phyloP scores from a whole-genome alignment of 2,113 vertebrate species.

The Seriola rivoliana region DNA sequence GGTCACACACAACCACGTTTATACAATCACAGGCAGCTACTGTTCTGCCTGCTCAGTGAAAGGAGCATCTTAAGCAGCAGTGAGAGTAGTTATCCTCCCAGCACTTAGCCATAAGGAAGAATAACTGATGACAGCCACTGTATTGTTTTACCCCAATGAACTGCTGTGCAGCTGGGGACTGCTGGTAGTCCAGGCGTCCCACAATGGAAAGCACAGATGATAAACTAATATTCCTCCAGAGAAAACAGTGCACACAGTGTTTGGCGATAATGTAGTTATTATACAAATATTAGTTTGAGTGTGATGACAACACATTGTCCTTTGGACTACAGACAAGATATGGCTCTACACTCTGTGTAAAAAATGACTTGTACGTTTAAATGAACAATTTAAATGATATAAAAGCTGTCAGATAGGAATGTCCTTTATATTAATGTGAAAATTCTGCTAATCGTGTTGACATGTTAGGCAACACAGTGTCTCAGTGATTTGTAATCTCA shows the following conservation, averaged over 20 bases:
- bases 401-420: background rate
- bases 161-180: slow-evolving; percentile 11
- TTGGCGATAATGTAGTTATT: slow-evolving; percentile 21
- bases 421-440: no score
- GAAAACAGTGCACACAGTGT: slow-evolving; percentile 4
- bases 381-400: background rate
- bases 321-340: background rate
- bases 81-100: slow-evolving; percentile 14
- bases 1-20: background rate
- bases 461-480: background rate
- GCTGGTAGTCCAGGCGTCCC: background rate
- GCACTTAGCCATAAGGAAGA: background rate
- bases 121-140: slow-evolving; percentile 38
- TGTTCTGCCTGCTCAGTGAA: background rate
- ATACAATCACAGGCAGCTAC: background rate
- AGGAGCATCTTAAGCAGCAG: slow-evolving; percentile 13
- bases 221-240: slow-evolving; percentile 44
- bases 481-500: no score
- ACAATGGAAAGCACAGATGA: slow-evolving; percentile 25
- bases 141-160: slow-evolving; percentile 41
- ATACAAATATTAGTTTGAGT: slow-evolving; percentile 21
- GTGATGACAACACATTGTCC: slow-evolving; percentile 4
- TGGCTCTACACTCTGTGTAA: background rate
- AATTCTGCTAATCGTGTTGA: no score
- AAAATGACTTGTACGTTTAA: background rate